Conservation (phyloP, 2,888 invertebrate species). For the Lasioglossum vierecki region DNA sequence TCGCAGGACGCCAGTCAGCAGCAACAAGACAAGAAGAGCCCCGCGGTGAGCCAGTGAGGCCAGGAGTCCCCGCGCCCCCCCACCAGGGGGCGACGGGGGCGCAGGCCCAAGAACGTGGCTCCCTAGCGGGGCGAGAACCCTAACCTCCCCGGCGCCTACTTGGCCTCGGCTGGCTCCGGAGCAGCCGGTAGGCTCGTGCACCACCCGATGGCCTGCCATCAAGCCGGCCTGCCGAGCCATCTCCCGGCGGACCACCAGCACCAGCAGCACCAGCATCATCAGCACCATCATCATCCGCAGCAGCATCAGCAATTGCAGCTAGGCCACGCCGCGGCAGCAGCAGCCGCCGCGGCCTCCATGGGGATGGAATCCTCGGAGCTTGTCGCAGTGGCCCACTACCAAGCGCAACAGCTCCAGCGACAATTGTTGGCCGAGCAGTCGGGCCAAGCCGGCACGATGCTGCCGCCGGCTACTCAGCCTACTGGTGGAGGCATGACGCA, state of each 20-base stretch:
- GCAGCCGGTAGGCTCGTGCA: constrained; percentile 73
- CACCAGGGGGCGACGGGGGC: constrained; percentile 84
- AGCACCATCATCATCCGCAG: background rate
- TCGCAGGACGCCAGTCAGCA: constrained; percentile 87
- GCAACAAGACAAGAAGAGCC: constrained; percentile 93
- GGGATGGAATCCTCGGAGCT: constrained; percentile 78
- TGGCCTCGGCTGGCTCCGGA: constrained; percentile 72
- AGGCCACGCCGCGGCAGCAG: constrained; percentile 64
- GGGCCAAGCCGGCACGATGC: constrained; percentile 65
- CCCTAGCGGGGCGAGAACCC: constrained; percentile 84
- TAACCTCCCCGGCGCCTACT: constrained; percentile 79
- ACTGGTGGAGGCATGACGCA: constrained; percentile 78
- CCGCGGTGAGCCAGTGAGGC: constrained; percentile 92
- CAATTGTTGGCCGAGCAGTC: constrained; percentile 74
- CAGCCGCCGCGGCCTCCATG: constrained; percentile 71
- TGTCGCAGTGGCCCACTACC: constrained; percentile 75
- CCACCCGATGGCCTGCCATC: constrained; percentile 70
- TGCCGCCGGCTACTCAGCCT: constrained; percentile 75
- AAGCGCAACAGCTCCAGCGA: constrained; percentile 74
- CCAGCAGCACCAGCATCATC: constrained; percentile 15
- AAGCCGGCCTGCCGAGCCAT: constrained; percentile 57
- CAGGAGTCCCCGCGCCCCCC: constrained; percentile 84
- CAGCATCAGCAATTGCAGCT: constrained; percentile 70
- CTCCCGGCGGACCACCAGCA: constrained; percentile 51
- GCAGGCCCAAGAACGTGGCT: constrained; percentile 84